Base-by-base conservation (phyloP, 1,140 invertebrate species). In the Drosophila bifasciata region DNA sequence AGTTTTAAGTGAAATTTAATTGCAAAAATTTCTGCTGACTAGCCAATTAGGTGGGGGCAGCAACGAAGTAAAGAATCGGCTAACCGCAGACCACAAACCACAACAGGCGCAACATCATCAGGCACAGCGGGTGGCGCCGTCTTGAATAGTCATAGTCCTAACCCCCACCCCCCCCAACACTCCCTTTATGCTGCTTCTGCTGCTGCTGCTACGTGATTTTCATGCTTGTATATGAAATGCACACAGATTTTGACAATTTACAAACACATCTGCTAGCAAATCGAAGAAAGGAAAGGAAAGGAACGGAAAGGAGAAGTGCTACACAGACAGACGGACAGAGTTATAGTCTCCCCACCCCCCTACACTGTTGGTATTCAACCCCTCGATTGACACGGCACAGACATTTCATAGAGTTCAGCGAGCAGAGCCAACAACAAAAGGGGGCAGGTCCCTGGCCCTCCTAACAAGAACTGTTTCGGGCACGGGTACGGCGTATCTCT, bases 1-100 rank as follows among this genome's bases (percentile, higher is more conserved):
- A 80, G 77, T 78, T 86, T 86, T 86, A 86, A 86, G 81, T 86
- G 81, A 86, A 81, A 86, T 86, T 86, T 86, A 86, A 86, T 86
- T 86, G 81, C 83, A 64, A 53, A 86, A 88, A 75, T 76, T 86
- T 78, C 28, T 63, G 51, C 36, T 55, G 59, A 57, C 55, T 57
- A 63, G 52, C 73, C 74, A 79, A 79, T 79, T 79, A 79, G 44
- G 25, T 17, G 66, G 23, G 9, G 32, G n/a, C n/a, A n/a, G n/a
- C n/a, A n/a, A n/a, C n/a, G n/a, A n/a, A n/a, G n/a, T n/a, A n/a
- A 16, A 25, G 23, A 11, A 53, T 39, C 8, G 32, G 58, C 23
- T 49, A 62, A 57, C 58, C 58, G 73, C 62, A 52, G 56, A 59
- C 32, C 32, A 11, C 32, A 36, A 68, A 59, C 50, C 44, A 23